Evolutionary conservation across 2,113 vertebrate genomes (phyloP), one percentile per base, ranked within the genome.

Genomic region (Corapipo altera): DNA sequence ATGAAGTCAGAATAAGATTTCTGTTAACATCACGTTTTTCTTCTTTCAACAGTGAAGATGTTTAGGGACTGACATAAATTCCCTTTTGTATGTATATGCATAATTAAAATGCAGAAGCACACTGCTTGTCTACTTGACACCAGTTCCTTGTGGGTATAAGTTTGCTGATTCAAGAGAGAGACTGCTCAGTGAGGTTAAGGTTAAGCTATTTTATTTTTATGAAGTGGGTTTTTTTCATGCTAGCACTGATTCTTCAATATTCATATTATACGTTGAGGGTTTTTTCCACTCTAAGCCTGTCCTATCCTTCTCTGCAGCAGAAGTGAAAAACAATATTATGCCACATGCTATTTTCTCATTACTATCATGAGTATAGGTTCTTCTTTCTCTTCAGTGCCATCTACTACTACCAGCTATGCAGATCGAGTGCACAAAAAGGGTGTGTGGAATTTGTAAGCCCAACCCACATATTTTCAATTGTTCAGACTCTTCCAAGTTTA

Each of bases 401-500:
- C 10, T 67, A 46, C 69, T 91, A n/a, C 51, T 70, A 71, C 30
- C 52, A 96, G 57, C n/a, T 89, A 7, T 89, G 79, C 49, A 84
- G 43, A 33, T 23, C 55, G 13, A 55, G 15, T 81, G 48, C 1
- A 2, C 78, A 49, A 73, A 96, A 89, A 97, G 87, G 65, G 93
- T 93, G 83, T 86, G 51, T 93, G 76, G 83, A 91, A 86, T 95
- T 89, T 72, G 7, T 93, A 94, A 96, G 75, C 90, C 91, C 84
- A 90, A 58, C 61, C 75, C 77, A 88, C 57, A 86, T 95, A 90
- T 92, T 96, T 97, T 97, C 85, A 85, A 55, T 94, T 82, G 41
- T 89, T 95, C 48, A 85, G 62, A 46, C 65, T 62, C 79, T 95
- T 90, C 74, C 74, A 83, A 69, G 80, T 92, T 96, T 94, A 93